Percentiles rank a stretch among this genome's conserved stretches.
These are phyloP conservation scores for Nyleta sp. DNA, from an alignment of 2,888 invertebrate species.

Conservation along the genomic window DNA sequence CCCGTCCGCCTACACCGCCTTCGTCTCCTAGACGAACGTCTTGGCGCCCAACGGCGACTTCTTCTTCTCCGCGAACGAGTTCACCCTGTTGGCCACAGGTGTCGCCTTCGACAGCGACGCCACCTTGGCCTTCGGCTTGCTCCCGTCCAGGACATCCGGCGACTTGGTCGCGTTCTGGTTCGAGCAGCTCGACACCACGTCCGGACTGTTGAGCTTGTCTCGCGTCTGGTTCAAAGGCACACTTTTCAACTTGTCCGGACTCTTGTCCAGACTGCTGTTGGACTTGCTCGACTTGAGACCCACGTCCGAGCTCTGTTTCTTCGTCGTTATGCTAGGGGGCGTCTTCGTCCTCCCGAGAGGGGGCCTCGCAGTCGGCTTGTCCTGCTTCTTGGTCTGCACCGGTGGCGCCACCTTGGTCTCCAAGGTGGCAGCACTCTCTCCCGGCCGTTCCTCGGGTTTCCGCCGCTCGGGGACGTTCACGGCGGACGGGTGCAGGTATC, in stretches of 20 bases:
- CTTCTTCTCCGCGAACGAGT: constrained; percentile 80
- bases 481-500: constrained; percentile 89
- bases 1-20: constrained; percentile 51
- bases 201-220: constrained; percentile 86
- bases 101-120: constrained; percentile 81
- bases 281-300: constrained; percentile 68
- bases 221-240: constrained; percentile 72
- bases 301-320: constrained; percentile 71
- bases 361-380: constrained; percentile 72
- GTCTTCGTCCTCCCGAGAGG: constrained; percentile 73
- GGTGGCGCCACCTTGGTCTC: constrained; percentile 71
- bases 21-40: constrained; percentile 64
- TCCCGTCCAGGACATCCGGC: constrained; percentile 79
- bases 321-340: constrained; percentile 69
- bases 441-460: constrained; percentile 77
- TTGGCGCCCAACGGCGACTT: constrained; percentile 72
- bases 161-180: constrained; percentile 83
- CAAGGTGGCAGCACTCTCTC: no score
- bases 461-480: constrained; percentile 85
- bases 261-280: constrained; percentile 65
- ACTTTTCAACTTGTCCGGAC: constrained; percentile 66
- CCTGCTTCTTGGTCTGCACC: constrained; percentile 57
- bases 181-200: constrained; percentile 89
- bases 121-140: constrained; percentile 62
- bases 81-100: constrained; percentile 82